Percentiles rank a stretch among this genome's conserved stretches.
Conservation (phyloP, 2,888 invertebrate genomes). For the Cerastis leucographa region DNA sequence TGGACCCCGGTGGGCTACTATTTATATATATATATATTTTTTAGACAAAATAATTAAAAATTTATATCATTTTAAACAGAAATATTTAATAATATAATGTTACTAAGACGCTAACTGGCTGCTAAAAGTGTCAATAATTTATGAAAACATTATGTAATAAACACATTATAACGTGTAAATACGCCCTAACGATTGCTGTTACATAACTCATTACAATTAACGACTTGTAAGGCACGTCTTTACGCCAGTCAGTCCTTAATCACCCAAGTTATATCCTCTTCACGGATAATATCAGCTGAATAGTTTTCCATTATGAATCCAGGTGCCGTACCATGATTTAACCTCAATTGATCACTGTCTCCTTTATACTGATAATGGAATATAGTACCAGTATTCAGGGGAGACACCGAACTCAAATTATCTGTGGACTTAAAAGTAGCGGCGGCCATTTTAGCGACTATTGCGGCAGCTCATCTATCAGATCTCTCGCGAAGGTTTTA, state of each 20-base stretch:
- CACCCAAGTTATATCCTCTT: conserved; percentile 48
- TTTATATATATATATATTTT: too few species aligned
- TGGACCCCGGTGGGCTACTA: too few species aligned
- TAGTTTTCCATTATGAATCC: conserved; percentile 38
- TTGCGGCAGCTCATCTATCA: conserved; percentile 6
- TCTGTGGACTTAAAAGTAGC: conserved; percentile 7
- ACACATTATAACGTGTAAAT: conserved; percentile 6
- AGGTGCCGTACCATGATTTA: conserved; percentile 15
- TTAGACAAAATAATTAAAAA: too few species aligned
- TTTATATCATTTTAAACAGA: too few species aligned
- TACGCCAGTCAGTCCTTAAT: conserved; percentile 43
- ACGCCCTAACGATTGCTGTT: conserved; percentile 9
- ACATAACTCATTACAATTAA: conserved; percentile 48
- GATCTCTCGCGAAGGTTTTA: conserved; percentile 20
- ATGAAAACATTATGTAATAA: conserved; percentile 1
- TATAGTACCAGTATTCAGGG: too few species aligned
- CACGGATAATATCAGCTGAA: conserved; percentile 32
- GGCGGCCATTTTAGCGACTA: conserved; percentile 1
- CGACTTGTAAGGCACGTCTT: conserved; percentile 29
- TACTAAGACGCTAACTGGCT: neutral
- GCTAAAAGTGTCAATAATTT: neutral
- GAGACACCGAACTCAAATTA: conserved; percentile 14
- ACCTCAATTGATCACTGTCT: conserved; percentile 41
- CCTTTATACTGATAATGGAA: conserved; percentile 19
- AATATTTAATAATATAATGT: too few species aligned